Conservation (phyloP, 53 echinoderm and acorn worm genomes). For the Astropecten irregularis region DNA sequence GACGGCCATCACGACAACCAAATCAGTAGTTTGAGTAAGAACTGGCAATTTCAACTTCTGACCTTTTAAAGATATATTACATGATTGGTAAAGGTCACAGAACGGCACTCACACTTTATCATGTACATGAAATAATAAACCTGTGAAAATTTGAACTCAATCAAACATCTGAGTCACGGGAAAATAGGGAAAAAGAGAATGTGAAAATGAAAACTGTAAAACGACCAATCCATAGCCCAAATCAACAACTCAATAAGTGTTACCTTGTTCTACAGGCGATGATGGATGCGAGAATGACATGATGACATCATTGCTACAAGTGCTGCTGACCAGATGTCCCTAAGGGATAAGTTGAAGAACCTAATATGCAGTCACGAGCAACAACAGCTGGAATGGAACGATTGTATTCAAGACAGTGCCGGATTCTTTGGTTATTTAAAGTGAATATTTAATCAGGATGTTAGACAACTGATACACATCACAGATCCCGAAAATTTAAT, state of each 20-base stretch:
- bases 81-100: no score
- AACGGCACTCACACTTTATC: no score
- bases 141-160: no score
- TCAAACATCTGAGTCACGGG: no score
- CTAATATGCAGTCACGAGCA: background rate
- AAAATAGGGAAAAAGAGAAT: no score
- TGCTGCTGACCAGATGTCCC: conserved; percentile 24
- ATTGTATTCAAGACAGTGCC: background rate
- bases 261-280: background rate
- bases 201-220: background rate
- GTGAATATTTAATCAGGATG: background rate
- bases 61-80: no score
- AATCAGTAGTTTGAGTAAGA: no score
- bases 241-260: no score
- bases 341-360: conserved; percentile 2
- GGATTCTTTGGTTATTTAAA: background rate
- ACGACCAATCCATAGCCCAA: no score
- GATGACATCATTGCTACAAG: background rate
- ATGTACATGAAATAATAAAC: no score
- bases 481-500: background rate
- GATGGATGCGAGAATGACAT: background rate
- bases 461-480: background rate
- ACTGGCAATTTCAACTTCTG: no score
- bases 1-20: background rate
- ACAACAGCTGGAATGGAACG: background rate